Percentiles rank a stretch among this genome's conserved stretches.
These are phyloP conservation scores for Cheirogaleus medius DNA, from an alignment of 2,113 vertebrate species.

Conservation along the genomic window DNA sequence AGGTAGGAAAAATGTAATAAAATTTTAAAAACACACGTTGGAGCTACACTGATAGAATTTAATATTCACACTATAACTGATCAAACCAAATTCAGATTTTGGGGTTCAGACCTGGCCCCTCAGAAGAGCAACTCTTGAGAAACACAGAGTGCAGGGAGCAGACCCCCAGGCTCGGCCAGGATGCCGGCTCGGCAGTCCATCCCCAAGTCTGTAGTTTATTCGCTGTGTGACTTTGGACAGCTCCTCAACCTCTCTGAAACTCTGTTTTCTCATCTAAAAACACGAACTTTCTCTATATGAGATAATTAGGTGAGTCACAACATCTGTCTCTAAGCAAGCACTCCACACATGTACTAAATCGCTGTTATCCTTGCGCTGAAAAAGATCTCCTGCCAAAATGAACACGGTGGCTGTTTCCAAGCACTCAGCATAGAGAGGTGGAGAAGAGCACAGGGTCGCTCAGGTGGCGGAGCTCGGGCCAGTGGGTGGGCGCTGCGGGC, in stretches of 20 bases:
- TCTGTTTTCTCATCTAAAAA: background rate
- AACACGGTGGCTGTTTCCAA: too few species aligned
- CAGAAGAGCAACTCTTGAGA: background rate
- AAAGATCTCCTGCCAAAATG: background rate
- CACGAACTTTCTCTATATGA: background rate
- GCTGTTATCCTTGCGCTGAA: background rate
- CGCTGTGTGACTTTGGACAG: background rate
- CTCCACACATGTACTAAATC: background rate
- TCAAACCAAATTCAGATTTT: background rate
- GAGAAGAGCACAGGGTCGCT: rapidly evolving
- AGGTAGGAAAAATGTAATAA: background rate
- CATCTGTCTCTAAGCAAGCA: background rate
- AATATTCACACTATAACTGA: background rate
- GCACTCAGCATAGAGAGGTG: background rate
- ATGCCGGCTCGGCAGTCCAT: too few species aligned
- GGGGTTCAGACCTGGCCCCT: background rate
- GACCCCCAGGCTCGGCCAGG: rapidly evolving
- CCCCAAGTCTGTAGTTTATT: rapidly evolving
- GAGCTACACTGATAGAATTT: background rate
- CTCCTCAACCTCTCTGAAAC: background rate
- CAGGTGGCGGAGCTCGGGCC: rapidly evolving
- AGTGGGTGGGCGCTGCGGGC: background rate
- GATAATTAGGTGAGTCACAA: background rate
- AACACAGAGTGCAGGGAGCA: background rate
- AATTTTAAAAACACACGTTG: background rate